These are phyloP conservation scores for Helarctos malayanus DNA, from an alignment of 2,797 vertebrate species.

Conservation along the genomic window DNA sequence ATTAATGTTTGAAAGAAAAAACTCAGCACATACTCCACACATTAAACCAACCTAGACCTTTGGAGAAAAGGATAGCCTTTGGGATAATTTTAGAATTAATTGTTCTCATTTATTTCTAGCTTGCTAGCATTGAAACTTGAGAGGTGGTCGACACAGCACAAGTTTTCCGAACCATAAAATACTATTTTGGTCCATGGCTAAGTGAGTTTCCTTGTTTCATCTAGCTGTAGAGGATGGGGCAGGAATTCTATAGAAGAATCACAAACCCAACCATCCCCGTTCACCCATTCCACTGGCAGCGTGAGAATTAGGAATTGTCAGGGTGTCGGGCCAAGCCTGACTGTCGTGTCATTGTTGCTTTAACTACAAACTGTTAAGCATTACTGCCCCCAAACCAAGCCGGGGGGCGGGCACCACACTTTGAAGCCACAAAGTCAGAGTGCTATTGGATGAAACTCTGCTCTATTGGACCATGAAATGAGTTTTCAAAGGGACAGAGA, in stretches of 20 bases:
- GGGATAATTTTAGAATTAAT: slow-evolving; percentile 47
- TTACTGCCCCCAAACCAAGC: slow-evolving; percentile 46
- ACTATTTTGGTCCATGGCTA: background rate
- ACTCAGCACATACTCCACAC: background rate
- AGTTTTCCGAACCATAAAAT: background rate
- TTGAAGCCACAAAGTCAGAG: slow-evolving; percentile 78
- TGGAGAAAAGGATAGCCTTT: background rate
- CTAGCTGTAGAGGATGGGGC: background rate
- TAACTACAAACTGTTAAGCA: slow-evolving; percentile 72
- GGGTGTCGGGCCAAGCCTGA: background rate
- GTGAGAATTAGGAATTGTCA: background rate
- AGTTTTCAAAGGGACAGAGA: slow-evolving; percentile 76
- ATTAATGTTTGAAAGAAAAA: slow-evolving; percentile 51
- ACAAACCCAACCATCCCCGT: background rate
- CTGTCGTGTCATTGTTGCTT: slow-evolving; percentile 61
- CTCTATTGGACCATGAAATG: slow-evolving; percentile 79
- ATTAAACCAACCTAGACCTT: background rate
- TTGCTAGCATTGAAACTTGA: background rate
- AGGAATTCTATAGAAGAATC: background rate
- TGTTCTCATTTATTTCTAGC: slow-evolving; percentile 41
- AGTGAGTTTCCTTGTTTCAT: background rate
- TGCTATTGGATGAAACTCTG: slow-evolving; percentile 72
- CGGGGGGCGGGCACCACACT: slow-evolving; percentile 15
- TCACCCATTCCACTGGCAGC: background rate
- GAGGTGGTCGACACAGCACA: background rate